These are phyloP conservation scores for Anisognathus igniventris DNA, from an alignment of 2,797 vertebrate genomes.

Conservation along the genomic window DNA sequence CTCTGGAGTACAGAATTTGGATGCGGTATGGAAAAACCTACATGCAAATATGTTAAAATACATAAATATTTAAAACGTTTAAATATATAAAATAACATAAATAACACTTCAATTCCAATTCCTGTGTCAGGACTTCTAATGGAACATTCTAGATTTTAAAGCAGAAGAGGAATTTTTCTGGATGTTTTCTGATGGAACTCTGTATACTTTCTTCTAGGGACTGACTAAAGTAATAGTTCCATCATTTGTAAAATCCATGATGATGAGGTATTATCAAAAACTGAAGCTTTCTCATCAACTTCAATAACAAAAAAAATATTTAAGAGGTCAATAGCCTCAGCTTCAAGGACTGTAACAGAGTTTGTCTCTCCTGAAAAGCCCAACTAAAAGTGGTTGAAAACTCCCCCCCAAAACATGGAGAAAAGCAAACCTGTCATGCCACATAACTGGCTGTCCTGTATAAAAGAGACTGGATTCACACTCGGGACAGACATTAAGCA, in stretches of 20 bases:
- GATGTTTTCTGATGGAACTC: not conserved
- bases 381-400: not conserved
- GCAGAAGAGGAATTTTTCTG: not conserved
- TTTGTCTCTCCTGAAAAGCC: not conserved
- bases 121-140: not conserved
- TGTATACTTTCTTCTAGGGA: not conserved
- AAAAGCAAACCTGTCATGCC: accelerated
- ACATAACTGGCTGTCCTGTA: not conserved
- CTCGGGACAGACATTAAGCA: not conserved
- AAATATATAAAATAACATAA: not conserved
- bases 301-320: not conserved
- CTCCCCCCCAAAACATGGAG: accelerated
- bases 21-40: not conserved
- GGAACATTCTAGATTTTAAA: not conserved
- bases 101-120: not conserved
- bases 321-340: not conserved
- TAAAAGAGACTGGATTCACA: not conserved
- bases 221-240: not conserved
- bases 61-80: not conserved
- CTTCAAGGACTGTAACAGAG: not conserved
- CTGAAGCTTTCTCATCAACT: not conserved
- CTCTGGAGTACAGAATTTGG: not conserved
- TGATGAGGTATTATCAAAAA: not conserved
- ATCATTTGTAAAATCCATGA: not conserved
- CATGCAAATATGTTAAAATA: not conserved